Evolutionary conservation across 2,888 invertebrate species (phyloP).

Genomic region (Parthenolecanium corni): DNA sequence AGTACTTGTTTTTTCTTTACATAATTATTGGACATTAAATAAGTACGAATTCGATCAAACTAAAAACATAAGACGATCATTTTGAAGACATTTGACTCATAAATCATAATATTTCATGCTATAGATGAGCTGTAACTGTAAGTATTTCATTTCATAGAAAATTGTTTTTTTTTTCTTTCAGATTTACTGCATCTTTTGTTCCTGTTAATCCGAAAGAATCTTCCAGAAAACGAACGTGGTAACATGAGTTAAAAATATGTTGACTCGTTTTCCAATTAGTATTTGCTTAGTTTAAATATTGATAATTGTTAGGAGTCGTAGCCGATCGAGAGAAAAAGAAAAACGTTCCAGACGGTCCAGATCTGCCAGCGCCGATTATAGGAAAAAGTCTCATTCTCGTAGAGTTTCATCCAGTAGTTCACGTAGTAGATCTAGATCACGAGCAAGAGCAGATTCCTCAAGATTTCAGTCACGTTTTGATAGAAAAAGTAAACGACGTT

Average conservation of each 20-base stretch:
- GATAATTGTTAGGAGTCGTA: conserved; percentile 1
- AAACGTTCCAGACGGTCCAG: conserved; percentile 14
- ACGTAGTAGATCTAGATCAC: conserved; percentile 10
- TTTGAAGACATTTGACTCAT: too few species aligned
- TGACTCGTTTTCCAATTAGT: neutral
- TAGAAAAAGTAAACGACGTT: neutral
- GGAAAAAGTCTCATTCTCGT: neutral
- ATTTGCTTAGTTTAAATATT: neutral
- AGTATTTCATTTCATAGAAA: too few species aligned
- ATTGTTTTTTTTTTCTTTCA: too few species aligned
- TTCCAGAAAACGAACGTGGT: neutral
- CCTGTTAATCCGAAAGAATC: neutral
- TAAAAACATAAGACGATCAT: too few species aligned
- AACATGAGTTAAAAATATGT: neutral
- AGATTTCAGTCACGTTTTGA: conserved; percentile 1
- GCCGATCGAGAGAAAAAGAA: conserved; percentile 12
- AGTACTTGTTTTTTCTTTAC: too few species aligned
- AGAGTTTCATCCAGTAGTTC: neutral
- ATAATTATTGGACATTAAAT: too few species aligned
- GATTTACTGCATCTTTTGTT: neutral
- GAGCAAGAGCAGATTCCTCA: neutral
- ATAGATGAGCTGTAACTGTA: too few species aligned
- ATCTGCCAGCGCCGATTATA: conserved; percentile 6
- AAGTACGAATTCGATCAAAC: too few species aligned
- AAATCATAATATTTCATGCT: too few species aligned